Conservation (phyloP, 2,113 vertebrate species). For the Paralichthys olivaceus region DNA sequence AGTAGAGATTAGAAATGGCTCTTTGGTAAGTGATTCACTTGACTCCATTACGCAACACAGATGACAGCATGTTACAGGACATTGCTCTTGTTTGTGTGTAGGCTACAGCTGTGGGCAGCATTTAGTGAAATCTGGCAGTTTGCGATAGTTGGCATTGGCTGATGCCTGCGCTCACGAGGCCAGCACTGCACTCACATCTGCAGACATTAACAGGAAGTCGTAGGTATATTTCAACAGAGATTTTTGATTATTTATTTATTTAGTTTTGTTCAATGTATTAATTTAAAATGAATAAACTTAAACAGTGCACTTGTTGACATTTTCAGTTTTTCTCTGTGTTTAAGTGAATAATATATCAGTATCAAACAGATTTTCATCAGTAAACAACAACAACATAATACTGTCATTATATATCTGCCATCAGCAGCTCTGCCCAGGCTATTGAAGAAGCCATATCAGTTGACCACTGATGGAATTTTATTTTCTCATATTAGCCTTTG, state of each 20-base stretch:
- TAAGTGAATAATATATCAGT: no score
- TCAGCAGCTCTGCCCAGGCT: background rate
- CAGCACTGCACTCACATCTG: background rate
- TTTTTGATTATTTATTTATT: no score
- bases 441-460: background rate
- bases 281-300: no score
- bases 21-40: slow-evolving; percentile 78
- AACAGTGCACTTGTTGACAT: slow-evolving; percentile 8
- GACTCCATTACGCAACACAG: slow-evolving; percentile 74
- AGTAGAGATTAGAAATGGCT: slow-evolving; percentile 76
- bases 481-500: slow-evolving; percentile 45
- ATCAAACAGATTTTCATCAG: no score
- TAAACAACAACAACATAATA: no score
- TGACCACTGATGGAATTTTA: background rate
- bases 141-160: background rate
- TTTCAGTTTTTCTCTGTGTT: slow-evolving; percentile 11
- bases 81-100: slow-evolving; percentile 61
- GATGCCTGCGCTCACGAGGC: background rate
- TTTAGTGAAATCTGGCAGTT: slow-evolving; percentile 3
- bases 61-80: slow-evolving; percentile 60
- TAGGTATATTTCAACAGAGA: background rate
- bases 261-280: no score
- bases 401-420: no score
- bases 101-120: slow-evolving; percentile 43
- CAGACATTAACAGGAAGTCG: background rate